Percentiles rank a stretch among this genome's conserved stretches.
These are phyloP conservation scores for Sebastes baramenuke DNA, from an alignment of 2,797 vertebrate species.

Conservation along the genomic window DNA sequence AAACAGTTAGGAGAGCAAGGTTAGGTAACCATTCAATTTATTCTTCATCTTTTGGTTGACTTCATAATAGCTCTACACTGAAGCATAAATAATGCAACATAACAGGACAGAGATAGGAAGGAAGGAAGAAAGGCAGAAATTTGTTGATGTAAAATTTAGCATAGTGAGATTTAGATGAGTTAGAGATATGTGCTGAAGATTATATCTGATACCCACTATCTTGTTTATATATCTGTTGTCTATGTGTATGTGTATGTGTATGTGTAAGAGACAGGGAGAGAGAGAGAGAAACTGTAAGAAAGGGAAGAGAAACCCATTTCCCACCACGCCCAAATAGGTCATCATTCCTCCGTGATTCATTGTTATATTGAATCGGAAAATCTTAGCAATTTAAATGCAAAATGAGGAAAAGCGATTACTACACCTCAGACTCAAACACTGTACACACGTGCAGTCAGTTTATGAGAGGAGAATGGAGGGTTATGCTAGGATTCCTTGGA, in stretches of 20 bases:
- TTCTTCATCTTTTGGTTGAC: background rate
- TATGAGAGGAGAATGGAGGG: background rate
- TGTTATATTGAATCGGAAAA: conserved; percentile 34
- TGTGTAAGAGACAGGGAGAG: background rate
- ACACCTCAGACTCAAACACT: background rate
- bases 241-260: background rate
- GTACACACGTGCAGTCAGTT: background rate
- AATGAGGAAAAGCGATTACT: background rate
- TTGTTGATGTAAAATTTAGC: background rate
- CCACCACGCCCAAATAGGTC: conserved; percentile 37
- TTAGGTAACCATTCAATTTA: background rate
- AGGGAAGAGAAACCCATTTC: conserved; percentile 7
- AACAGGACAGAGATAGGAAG: background rate
- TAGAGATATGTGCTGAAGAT: background rate
- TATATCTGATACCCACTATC: conserved; percentile 4
- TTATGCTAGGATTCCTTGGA: conserved; percentile 21
- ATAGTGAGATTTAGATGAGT: conserved; percentile 2
- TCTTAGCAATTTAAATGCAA: conserved; percentile 12
- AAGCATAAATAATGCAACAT: background rate
- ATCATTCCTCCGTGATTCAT: conserved; percentile 38
- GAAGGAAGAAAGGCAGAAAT: background rate
- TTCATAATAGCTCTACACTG: background rate
- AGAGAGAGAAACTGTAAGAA: background rate
- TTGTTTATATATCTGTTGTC: background rate
- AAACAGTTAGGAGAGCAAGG: background rate